A percentile compares a stretch with the other conserved stretches of the same genome.
These are phyloP conservation scores for Tenthredo livida DNA, from an alignment of 2,888 invertebrate genomes.

Conservation along the genomic window DNA sequence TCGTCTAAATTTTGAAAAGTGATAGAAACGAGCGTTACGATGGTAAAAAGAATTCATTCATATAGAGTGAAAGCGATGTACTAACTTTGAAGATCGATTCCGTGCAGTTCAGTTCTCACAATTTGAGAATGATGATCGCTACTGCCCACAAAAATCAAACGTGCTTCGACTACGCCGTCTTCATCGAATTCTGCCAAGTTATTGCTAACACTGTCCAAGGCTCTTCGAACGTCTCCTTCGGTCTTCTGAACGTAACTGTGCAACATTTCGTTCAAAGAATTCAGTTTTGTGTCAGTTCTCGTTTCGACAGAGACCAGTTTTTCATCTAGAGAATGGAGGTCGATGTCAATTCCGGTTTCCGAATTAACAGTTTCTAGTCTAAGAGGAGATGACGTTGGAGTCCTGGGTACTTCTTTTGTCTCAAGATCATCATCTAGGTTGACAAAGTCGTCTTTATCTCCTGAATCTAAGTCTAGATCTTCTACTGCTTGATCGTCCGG, in stretches of 20 bases:
- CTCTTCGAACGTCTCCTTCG: background rate
- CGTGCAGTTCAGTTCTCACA: slow-evolving; percentile 8
- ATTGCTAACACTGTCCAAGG: slow-evolving; percentile 8
- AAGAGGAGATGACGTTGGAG: slow-evolving; percentile 61
- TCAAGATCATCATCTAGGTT: slow-evolving; percentile 43
- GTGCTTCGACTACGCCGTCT: slow-evolving; percentile 20
- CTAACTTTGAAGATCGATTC: slow-evolving; percentile 27
- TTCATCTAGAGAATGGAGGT: slow-evolving; percentile 51
- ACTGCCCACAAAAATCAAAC: slow-evolving; percentile 2
- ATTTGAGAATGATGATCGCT: background rate
- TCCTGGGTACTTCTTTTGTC: slow-evolving; percentile 59
- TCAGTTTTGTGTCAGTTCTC: background rate
- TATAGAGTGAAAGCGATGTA: background rate
- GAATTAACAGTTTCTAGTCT: slow-evolving; percentile 50
- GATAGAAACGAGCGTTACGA: background rate
- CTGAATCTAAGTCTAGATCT: background rate
- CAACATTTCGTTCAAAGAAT: slow-evolving; percentile 16
- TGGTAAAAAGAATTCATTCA: background rate
- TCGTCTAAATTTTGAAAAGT: slow-evolving; percentile 47
- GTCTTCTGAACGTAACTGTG: slow-evolving; percentile 8
- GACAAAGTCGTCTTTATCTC: slow-evolving; percentile 5
- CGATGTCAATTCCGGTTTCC: slow-evolving; percentile 26
- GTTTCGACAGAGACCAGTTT: slow-evolving; percentile 58
- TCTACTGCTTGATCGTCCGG: background rate
- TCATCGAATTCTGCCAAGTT: background rate